phyloP scores from a whole-genome alignment of 2,797 vertebrate species.

The Lepilemur septentrionalis region DNA sequence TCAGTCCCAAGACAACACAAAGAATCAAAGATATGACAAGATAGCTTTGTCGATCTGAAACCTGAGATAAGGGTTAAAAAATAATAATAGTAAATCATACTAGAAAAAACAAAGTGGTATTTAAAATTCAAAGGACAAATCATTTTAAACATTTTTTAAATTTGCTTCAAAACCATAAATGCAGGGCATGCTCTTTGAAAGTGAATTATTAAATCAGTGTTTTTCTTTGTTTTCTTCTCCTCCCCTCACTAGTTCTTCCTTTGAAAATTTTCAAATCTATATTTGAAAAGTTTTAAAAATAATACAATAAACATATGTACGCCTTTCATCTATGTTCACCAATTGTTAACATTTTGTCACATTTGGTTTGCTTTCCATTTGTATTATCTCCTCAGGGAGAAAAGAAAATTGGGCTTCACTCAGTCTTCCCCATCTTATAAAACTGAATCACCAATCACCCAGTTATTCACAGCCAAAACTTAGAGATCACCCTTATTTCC shows the following conservation, averaged over 20 bases:
- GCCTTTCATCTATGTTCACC: background rate
- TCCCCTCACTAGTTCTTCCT: background rate
- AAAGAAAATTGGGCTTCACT: background rate
- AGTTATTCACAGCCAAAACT: background rate
- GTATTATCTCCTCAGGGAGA: background rate
- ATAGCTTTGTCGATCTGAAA: conserved; percentile 96
- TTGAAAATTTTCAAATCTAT: background rate
- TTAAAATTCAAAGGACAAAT: conserved; percentile 40
- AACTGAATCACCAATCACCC: background rate
- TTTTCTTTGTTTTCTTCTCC: background rate
- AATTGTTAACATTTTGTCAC: background rate
- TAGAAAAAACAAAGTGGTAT: background rate
- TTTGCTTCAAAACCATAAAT: conserved; percentile 20
- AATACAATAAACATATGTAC: background rate
- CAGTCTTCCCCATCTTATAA: background rate
- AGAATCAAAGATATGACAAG: conserved; percentile 93
- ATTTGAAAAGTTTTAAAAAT: background rate
- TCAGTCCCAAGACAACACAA: conserved; percentile 91
- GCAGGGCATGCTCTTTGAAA: background rate
- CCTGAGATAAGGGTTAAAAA: conserved; percentile 83
- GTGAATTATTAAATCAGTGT: background rate
- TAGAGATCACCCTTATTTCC: background rate
- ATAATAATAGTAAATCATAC: background rate
- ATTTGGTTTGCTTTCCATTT: background rate
- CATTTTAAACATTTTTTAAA: conserved; percentile 13